Base-by-base conservation (phyloP, 2,113 vertebrate genomes). In the Reinhardtius hippoglossoides region DNA sequence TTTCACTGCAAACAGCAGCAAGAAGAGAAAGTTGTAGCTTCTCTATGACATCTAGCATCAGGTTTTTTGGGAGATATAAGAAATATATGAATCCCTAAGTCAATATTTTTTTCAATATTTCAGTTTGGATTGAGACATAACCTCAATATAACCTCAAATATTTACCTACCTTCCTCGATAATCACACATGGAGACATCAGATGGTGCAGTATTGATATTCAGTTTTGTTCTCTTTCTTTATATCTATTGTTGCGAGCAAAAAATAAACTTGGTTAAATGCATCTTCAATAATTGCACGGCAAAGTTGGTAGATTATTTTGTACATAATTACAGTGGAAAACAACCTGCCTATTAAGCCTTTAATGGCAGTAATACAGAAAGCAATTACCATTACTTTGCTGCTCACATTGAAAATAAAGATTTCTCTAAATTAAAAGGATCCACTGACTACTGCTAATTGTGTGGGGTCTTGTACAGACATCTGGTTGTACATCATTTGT, bases 291-390 rank as follows among this genome's bases (percentile, higher is more conserved):
- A 94, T 90, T 94, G 89, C 84, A 75, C 81, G 79, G 83, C 79
- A 89, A 92, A 91, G 71, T 89, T 88, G 68, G 84, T 85, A 91
- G 93, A 92, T 94, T 91, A 91, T 94, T 93, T 93, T 91, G 85
- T 87, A 88, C 88, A 89, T 94, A 94, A 94, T 94, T 94, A 94
- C 90, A 93, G 87, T 86, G 83, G 90, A 88, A 94, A 91, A 92
- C 88, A 92, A 90, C 81, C 84, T 92, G 78, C 85, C 89, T 93
- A 93, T 94, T 95, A 93, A 92, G 91, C 76, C 80, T 92, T 92
- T 92, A 94, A 93, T 93, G 86, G 91, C 87, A 92, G 87, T 92
- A 92, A 89, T 91, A 92, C 80, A 89, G 85, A 91, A 93, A 93
- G 87, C 88, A 94, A 94, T 95, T 94, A 94, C 81, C 67, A 83